Conservation (phyloP, 2,888 invertebrate species). For the Drosophila quinaria region DNA sequence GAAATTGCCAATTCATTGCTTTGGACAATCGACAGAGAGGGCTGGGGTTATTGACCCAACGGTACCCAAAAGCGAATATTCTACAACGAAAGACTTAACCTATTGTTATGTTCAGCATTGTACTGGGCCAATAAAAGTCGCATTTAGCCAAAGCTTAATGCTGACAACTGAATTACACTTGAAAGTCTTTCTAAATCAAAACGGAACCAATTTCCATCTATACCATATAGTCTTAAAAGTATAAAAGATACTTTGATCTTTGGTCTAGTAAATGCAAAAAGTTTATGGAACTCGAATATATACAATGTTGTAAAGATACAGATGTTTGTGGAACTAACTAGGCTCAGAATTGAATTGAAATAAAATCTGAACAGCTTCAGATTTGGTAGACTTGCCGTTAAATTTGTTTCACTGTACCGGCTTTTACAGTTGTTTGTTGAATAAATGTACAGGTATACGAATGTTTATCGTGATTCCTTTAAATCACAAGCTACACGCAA, state of each 20-base stretch:
- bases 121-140: slow-evolving; percentile 14
- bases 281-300: background rate
- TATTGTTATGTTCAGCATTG: slow-evolving; percentile 52
- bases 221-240: background rate
- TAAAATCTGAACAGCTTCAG: too few species aligned
- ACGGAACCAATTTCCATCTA: slow-evolving; percentile 20
- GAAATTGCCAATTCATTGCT: slow-evolving; percentile 72
- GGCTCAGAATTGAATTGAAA: too few species aligned
- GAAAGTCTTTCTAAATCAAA: slow-evolving; percentile 11
- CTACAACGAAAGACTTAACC: slow-evolving; percentile 29
- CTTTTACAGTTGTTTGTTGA: slow-evolving; percentile 30
- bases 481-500: slow-evolving; percentile 44
- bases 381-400: background rate
- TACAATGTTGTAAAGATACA: background rate
- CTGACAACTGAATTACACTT: slow-evolving; percentile 1
- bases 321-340: too few species aligned
- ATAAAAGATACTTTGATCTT: background rate
- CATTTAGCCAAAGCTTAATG: background rate
- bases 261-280: background rate
- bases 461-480: slow-evolving; percentile 50
- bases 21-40: slow-evolving; percentile 39
- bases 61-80: slow-evolving; percentile 17
- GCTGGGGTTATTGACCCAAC: slow-evolving; percentile 43
- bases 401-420: slow-evolving; percentile 17
- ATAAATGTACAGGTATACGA: background rate